A percentile compares a stretch with the other conserved stretches of the same genome.
These are phyloP conservation scores for Hypomecis atomaria DNA, from an alignment of 2,888 invertebrate genomes.

Conservation along the genomic window DNA sequence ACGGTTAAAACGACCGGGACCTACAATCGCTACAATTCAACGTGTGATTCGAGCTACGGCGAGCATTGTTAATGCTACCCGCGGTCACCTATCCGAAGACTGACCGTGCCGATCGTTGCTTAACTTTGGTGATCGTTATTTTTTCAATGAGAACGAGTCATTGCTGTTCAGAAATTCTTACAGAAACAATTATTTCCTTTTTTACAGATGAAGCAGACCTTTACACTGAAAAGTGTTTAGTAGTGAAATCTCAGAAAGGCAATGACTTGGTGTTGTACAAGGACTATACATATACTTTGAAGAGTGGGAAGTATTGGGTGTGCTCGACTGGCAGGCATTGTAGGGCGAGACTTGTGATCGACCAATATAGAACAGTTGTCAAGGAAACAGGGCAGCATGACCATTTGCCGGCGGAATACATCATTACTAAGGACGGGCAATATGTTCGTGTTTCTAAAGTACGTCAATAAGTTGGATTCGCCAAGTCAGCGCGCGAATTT, in stretches of 20 bases:
- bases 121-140: too few species aligned
- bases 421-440: neutral
- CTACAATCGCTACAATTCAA: too few species aligned
- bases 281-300: neutral
- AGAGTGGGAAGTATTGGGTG: neutral
- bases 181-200: neutral
- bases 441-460: neutral
- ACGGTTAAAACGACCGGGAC: too few species aligned
- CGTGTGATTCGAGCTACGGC: too few species aligned
- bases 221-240: too few species aligned
- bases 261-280: conserved; percentile 19
- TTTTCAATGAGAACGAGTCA: too few species aligned
- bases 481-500: too few species aligned
- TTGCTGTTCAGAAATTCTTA: too few species aligned
- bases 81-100: too few species aligned
- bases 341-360: neutral
- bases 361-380: neutral
- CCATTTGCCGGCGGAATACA: neutral
- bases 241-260: conserved; percentile 2
- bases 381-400: neutral
- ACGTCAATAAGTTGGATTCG: too few species aligned
- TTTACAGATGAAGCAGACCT: neutral
- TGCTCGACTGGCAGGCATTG: neutral
- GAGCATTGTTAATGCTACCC: too few species aligned
- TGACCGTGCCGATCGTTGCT: too few species aligned